Base-by-base conservation (phyloP, 2,888 invertebrate genomes). In the Thelaira solivaga region DNA sequence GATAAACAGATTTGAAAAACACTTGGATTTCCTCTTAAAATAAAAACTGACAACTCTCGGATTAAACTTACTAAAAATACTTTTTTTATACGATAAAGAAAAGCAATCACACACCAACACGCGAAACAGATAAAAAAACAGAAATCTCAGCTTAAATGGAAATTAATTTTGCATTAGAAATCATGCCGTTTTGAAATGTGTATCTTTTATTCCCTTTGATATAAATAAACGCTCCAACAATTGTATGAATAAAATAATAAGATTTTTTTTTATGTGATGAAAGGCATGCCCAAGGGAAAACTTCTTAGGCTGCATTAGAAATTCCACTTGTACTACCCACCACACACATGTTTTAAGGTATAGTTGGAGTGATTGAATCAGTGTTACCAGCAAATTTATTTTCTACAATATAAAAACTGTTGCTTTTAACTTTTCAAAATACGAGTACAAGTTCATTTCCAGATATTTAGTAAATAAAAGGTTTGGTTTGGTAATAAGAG, bases 141-240 rank as follows among this genome's bases (percentile, higher is more conserved):
- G 22, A 74, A 74, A 68, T 72, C 57, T 51, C 57, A 53, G 74
- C 69, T 80, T 76, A 76, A 80, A 79, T 67, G 69, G 36, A 76
- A 79, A 80, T 79, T 79, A 76, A 79, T 73, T 79, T 73, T 76
- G 55, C 79, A 76, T 80, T 79, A 64, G 49, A 73, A 77, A 67
- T 49, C 45, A 55, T 55, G 61, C 39, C 53, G 13, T 31, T 65
- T 45, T 41, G 18, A 34, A n/a, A 43, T 29, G 6, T 18, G 11
- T n/a, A 34, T 18, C 26, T 10, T 29, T 3, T 13, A 43, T 22
- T 41, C 53, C 36, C 53, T 41, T 24, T 11, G 13, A 41, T 41
- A 16, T 18, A 29, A 68, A 26, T 8, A 8, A 4, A 57, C 16
- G 11, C 24, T 31, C 4, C 20, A 10, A 18, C 20, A 36, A 7